Base-by-base conservation (phyloP, 2,113 vertebrate species). In the Sturnus vulgaris region DNA sequence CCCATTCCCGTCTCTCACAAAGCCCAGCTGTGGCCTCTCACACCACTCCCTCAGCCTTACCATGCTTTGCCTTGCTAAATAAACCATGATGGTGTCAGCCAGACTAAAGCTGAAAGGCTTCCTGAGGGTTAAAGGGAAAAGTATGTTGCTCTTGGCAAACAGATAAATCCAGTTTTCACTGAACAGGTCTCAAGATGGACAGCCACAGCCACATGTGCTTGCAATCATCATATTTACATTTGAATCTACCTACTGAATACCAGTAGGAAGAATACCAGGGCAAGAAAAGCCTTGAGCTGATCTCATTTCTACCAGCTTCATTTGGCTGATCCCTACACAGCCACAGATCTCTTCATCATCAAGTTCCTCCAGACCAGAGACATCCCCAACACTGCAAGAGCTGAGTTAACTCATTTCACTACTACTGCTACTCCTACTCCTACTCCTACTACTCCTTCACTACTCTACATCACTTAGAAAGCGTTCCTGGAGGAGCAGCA, bases 41-140 rank as follows among this genome's bases (percentile, higher is more conserved):
- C 30, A 66, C 35, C 5, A 4, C 76, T 39, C 49, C 65, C 64
- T 94, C 27, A 4, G 63, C 56, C 79, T 88, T 23, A 16, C 31
- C 11, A 10, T 35, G 49, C 79, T 86, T 77, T 68, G 76, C 75
- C 53, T 86, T 66, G 24, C 72, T 95, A 81, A 90, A 81, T 71
- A 94, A 88, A 78, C 60, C 28, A 4, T 7, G 24, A 53, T 49
- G 46, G 60, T 83, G 49, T 66, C 15, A 3, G 55, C 64, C 9
- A 4, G 68, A 59, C 47, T 85, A 60, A 94, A 85, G 73, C 55
- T 77, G 71, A 66, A 95, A 96, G 46, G 57, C 50, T 95, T 89
- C 76, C 56, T 71, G 44, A 86, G 86, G 86, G 94, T 93, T 95
- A 93, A 97, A 93, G n/a, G 37, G 75, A 93, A 92, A 94, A 86